A percentile compares a stretch with the other conserved stretches of the same genome.
These are phyloP conservation scores for Phymanthus crucifer DNA, from an alignment of 92 coral and sea anemone genomes.

Conservation along the genomic window DNA sequence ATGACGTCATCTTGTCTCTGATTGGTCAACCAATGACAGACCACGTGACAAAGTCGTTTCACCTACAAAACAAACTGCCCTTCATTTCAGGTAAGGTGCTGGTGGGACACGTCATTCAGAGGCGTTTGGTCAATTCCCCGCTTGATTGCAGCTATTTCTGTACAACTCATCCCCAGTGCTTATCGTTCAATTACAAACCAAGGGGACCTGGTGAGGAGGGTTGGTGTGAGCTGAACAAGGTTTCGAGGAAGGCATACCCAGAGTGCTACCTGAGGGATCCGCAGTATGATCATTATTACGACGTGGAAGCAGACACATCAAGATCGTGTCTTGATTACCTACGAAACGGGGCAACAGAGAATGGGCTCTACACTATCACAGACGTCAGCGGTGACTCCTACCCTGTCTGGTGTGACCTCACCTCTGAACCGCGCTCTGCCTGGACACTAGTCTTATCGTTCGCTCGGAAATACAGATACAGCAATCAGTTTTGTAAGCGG, in stretches of 20 bases:
- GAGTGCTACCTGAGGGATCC: neutral
- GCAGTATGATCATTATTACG: slow-evolving; percentile 5
- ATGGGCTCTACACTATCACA: slow-evolving; percentile 41
- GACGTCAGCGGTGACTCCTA: slow-evolving; percentile 18
- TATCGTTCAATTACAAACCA: slow-evolving; percentile 28
- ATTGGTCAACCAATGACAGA: too few species aligned
- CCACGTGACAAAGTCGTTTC: too few species aligned
- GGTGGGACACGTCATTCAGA: slow-evolving; percentile 14
- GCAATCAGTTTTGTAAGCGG: neutral
- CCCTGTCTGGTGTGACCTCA: slow-evolving; percentile 54
- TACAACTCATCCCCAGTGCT: slow-evolving; percentile 7
- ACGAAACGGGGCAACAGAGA: slow-evolving; percentile 14
- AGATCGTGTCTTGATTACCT: neutral
- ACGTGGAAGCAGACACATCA: neutral
- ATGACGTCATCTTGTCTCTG: too few species aligned
- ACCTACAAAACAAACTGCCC: too few species aligned
- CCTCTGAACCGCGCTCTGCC: slow-evolving; percentile 48
- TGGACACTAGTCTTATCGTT: slow-evolving; percentile 60
- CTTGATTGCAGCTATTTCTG: slow-evolving; percentile 29
- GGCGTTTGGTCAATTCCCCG: slow-evolving; percentile 23
- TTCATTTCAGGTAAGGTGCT: slow-evolving; percentile 24
- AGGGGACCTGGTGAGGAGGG: slow-evolving; percentile 14
- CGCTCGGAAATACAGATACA: slow-evolving; percentile 29
- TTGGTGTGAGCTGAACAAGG: slow-evolving; percentile 28
- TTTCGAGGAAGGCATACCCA: slow-evolving; percentile 16